Base-by-base conservation (phyloP, 2,888 invertebrate species). In the Boloria euphrosyne region DNA sequence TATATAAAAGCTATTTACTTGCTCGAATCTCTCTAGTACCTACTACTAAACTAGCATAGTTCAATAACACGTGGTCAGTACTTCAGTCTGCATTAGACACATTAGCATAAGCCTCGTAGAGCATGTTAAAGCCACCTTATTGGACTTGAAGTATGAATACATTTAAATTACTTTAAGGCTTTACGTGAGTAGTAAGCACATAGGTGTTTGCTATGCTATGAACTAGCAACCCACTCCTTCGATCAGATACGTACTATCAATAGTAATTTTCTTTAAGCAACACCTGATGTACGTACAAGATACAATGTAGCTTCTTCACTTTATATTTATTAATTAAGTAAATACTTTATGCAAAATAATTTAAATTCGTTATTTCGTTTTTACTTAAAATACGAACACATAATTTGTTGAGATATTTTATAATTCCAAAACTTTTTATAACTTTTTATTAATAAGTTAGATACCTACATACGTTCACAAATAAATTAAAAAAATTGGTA, bases 101-200 rank as follows among this genome's bases (percentile, higher is more conserved):
- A 80, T 81, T 80, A 79, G 74, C 81, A 80, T 81, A 80, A 80
- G 76, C 77, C 73, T 71, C 66, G 68, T 61, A 47, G 38, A 44
- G 14, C 62, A 43, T 49, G 58, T 44, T 59, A 57, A 38, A 53
- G 49, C 31, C 47, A 47, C 51, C 38, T 49, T 16, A 47, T 31
- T 50, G 57, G 57, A 44, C 44, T 44, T 64, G 57, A 52, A 44
- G 18, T 52, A 17, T 44, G 18, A 51, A 52, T 43, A 46, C 54
- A 31, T 65, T 61, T 14, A 50, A 52, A 59, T 16, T 60, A 54
- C 49, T 54, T 53, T 27, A 38, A 44, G 43, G n/a, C 55, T 18
- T 13, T 16, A 31, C 0, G 27, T 14, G 13, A 49, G 17, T 47
- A 22, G 13, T 1, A 31, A 49, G 13, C 13, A 16, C 13, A 49